Percentiles rank a stretch among this genome's conserved stretches.
Conservation (phyloP, 37 sponge, comb jelly and placozoan genomes). For the Spongilla lacustris region DNA sequence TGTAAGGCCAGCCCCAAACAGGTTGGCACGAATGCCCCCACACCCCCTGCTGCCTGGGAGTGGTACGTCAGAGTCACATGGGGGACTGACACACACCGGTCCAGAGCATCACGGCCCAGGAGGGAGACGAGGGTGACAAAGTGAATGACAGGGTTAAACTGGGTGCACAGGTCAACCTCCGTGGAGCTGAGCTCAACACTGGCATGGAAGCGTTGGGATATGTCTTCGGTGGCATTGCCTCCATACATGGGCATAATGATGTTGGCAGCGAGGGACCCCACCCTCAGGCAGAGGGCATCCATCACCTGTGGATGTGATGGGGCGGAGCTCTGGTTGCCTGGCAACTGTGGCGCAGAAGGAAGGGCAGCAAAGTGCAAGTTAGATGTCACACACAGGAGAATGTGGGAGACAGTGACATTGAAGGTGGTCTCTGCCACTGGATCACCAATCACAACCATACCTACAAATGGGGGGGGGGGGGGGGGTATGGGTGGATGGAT, state of each 20-base stretch:
- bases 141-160: background rate
- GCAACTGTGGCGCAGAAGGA: background rate
- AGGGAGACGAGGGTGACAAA: background rate
- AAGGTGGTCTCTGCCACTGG: constrained; percentile 59
- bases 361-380: constrained; percentile 31
- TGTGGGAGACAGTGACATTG: background rate
- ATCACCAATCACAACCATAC: constrained; percentile 75
- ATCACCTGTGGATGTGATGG: background rate
- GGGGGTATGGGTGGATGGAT: background rate
- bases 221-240: constrained; percentile 54
- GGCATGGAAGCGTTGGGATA: constrained; percentile 27
- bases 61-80: background rate
- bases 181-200: background rate
- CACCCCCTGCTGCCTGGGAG: constrained; percentile 17
- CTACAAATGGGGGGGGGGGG: constrained; percentile 3
- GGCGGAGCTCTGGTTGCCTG: background rate
- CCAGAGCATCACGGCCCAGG: background rate
- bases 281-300: background rate
- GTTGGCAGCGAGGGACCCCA: background rate
- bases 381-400: constrained; percentile 1
- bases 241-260: constrained; percentile 63
- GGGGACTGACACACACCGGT: background rate
- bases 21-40: background rate
- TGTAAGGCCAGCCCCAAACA: background rate
- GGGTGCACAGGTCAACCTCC: background rate